phyloP scores from a whole-genome alignment of 1,140 invertebrate genomes.

The Olivierus martensii region DNA sequence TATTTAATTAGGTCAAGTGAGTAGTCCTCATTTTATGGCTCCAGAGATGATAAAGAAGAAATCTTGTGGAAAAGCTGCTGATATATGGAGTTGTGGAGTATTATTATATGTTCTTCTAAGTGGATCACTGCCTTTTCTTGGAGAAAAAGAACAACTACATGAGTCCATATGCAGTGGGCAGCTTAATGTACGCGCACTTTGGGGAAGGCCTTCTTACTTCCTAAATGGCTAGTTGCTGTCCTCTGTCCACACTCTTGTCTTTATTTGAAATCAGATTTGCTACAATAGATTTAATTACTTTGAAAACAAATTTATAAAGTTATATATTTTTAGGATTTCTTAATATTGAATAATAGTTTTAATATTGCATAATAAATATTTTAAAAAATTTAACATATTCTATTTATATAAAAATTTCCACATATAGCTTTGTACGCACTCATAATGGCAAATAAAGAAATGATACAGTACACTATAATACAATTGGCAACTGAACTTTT shows the following conservation, averaged over 20 bases:
- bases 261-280: slow-evolving; percentile 7
- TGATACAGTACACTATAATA: no score
- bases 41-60: slow-evolving; percentile 85
- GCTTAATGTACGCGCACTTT: slow-evolving; percentile 47
- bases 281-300: no score
- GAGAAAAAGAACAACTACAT: slow-evolving; percentile 78
- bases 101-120: slow-evolving; percentile 84
- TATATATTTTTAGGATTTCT: no score
- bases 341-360: no score
- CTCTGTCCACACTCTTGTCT: slow-evolving; percentile 6
- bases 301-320: no score
- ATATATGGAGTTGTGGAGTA: slow-evolving; percentile 92
- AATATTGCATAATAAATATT: no score
- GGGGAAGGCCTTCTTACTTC: slow-evolving; percentile 4
- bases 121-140: slow-evolving; percentile 85
- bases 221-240: slow-evolving; percentile 13
- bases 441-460: no score
- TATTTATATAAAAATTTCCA: no score
- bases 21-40: slow-evolving; percentile 92
- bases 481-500: no score
- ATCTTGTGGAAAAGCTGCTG: slow-evolving; percentile 89
- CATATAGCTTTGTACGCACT: no score
- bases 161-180: slow-evolving; percentile 75
- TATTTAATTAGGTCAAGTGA: slow-evolving; percentile 57
- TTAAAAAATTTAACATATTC: no score